Evolutionary conservation across 2,797 vertebrate genomes (phyloP).

Genomic region (Eulemur coronatus): DNA sequence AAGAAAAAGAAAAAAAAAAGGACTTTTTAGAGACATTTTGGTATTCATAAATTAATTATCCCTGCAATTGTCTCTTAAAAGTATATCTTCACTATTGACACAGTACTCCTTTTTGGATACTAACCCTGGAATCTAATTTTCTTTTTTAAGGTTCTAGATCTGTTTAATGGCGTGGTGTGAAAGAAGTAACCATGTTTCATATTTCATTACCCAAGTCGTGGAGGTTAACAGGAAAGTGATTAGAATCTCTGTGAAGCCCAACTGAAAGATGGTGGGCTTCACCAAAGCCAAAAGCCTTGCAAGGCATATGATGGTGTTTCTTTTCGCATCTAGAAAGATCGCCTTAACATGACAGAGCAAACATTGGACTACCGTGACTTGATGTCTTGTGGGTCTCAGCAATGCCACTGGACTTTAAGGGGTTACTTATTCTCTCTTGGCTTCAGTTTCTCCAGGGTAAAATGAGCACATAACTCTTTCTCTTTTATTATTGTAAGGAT

Average conservation of each 20-base stretch:
- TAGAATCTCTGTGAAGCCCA: not conserved
- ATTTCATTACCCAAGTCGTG: not conserved
- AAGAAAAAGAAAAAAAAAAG: too few relatives aligned
- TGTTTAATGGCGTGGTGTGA: not conserved
- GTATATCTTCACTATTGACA: not conserved
- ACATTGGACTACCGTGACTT: fast-evolving
- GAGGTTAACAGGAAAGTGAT: not conserved
- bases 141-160: not conserved
- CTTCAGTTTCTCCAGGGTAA: not conserved
- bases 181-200: not conserved
- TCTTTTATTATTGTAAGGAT: not conserved
- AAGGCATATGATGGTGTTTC: not conserved
- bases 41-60: not conserved
- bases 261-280: not conserved
- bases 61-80: not conserved
- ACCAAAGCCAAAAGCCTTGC: not conserved
- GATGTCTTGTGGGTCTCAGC: not conserved
- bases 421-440: not conserved
- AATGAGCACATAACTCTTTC: not conserved
- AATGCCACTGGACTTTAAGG: not conserved
- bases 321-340: not conserved
- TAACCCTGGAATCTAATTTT: not conserved
- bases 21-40: not conserved
- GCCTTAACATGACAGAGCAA: too few relatives aligned
- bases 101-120: not conserved